Base-by-base conservation (phyloP, 2,888 invertebrate genomes). In the Lumbricus terrestris region DNA sequence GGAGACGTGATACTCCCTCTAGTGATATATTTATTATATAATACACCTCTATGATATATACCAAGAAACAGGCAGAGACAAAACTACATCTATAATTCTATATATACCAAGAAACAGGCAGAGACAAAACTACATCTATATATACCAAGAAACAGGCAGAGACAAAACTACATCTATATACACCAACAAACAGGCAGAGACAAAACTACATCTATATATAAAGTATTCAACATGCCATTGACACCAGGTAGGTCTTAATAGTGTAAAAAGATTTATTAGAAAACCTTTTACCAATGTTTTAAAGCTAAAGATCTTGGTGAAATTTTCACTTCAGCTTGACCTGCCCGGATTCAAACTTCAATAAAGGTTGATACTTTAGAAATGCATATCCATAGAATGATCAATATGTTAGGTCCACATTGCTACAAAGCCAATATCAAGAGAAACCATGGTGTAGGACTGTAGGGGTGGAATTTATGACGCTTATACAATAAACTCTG, bases 111-210 rank as follows among this genome's bases (percentile, higher is more conserved):
- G n/a, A 35, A 89, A 89, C 38, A 34, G 38, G 13, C 38, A 37
- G 35, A 88, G 23, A 88, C 29, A 38, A 35, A 38, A 23, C 37
- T 29, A 88, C 37, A 40, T 89, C 20, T 33, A 69, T 13, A 5
- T n/a, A n/a, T 95, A 90, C 95, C 95, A 95, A 91, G n/a, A 35
- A 89, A 89, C 38, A 34, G 38, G 13, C 38, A 37, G 35, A 88
- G 23, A 88, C 29, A 38, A 35, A 38, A 23, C 37, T 29, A 88
- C 37, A 40, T 89, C 20, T 33, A 69, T 13, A 5, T n/a, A n/a
- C 95, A 90, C 95, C 95, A 95, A 91, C 13, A 35, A 89, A 89
- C 38, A 34, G 38, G 13, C 38, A 37, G 35, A 88, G 23, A 88
- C 29, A 38, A 35, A 38, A 23, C 37, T 29, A 88, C 37, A 40